Base-by-base conservation (phyloP, 2,113 vertebrate species). In the Marmota flaviventris region DNA sequence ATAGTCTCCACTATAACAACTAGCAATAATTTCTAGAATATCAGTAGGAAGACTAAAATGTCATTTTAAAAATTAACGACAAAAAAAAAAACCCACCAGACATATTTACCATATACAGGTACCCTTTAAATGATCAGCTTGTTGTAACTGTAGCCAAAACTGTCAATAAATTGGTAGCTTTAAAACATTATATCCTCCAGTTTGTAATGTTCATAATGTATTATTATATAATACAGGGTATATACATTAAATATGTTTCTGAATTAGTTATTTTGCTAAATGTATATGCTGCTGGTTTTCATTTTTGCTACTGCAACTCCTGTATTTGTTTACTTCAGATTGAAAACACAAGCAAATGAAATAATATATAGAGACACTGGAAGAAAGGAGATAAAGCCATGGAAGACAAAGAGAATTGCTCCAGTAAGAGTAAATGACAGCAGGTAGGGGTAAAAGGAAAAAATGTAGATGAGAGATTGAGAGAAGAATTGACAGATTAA, bases 251-350 rank as follows among this genome's bases (percentile, higher is more conserved):
- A 72, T 67, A 51, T 29, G 13, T 61, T 95, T 85, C 39, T 65
- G 51, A 94, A 89, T n/a, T 91, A 81, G 84, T 93, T 8, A 4
- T 45, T 82, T 96, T 56, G 14, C n/a, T 75, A 67, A 45, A 51
- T 42, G 69, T 48, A 61, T 48, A 61, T 77, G 42, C 34, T 89
- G 45, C 10, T 8, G 9, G 37, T 90, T 93, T 84, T n/a, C 22
- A 78, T 94, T 42, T 56, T 58, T 56, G 88, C 18, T 91, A 10
- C 2, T 48, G 17, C 5, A 89, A 48, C 12, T 58, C 24, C 17
- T 70, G 1, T 42, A 53, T 69, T 82, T 79, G 8, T 82, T 5
- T 70, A 48, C 18, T 2, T 94, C 42, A 72, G 10, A 32, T 75
- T 70, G 22, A 85, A 87, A 84, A 45, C 53, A 34, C 39, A 69